A percentile compares a stretch with the other conserved stretches of the same genome.
Conservation (phyloP, 2,797 vertebrate genomes). For the Eutrigla gurnardus region DNA sequence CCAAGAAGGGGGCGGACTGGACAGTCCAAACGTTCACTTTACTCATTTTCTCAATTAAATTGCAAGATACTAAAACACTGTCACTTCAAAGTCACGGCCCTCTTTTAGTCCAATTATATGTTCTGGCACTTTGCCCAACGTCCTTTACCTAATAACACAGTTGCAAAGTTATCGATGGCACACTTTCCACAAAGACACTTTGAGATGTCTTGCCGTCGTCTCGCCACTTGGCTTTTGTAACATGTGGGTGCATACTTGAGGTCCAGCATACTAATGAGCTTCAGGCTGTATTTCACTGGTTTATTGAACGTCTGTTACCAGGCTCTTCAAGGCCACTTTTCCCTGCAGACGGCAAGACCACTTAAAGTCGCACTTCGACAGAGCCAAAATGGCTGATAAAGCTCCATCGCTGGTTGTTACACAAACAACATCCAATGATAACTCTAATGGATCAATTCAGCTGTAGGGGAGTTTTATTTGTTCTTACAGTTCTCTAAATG, state of each 20-base stretch:
- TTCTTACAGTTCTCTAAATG: too few species aligned
- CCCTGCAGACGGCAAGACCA: neutral
- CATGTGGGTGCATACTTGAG: neutral
- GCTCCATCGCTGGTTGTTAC: neutral
- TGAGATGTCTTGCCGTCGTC: constrained; percentile 24
- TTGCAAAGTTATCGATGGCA: constrained; percentile 39
- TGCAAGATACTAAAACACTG: constrained; percentile 32
- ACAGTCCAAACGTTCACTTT: constrained; percentile 25
- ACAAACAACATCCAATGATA: neutral
- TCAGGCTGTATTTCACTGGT: constrained; percentile 11
- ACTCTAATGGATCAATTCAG: neutral
- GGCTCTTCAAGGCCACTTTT: constrained; percentile 3
- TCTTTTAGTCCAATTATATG: constrained; percentile 45
- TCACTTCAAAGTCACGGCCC: constrained; percentile 54
- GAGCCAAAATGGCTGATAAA: neutral
- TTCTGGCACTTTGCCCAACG: constrained; percentile 44
- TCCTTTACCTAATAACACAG: constrained; percentile 53
- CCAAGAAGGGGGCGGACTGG: constrained; percentile 27
- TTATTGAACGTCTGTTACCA: constrained; percentile 14
- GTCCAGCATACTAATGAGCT: constrained; percentile 30
- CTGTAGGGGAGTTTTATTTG: too few species aligned
- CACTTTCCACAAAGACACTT: constrained; percentile 29
- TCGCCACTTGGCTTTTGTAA: constrained; percentile 21
- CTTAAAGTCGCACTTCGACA: neutral
- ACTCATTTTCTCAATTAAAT: constrained; percentile 48